phyloP scores from a whole-genome alignment of 2,888 invertebrate species.

The Formica aserva region DNA sequence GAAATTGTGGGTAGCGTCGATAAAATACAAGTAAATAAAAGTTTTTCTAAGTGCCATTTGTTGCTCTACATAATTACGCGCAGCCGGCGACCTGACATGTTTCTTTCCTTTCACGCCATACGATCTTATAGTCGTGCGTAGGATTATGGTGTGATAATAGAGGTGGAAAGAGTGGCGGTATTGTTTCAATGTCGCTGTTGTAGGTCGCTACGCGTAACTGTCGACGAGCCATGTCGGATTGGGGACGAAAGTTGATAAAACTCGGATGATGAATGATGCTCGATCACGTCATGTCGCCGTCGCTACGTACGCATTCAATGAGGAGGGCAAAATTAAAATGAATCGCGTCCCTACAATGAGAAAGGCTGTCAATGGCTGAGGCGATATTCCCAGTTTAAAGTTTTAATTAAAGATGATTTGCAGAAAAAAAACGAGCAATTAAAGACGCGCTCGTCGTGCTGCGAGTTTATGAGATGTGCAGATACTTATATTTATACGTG shows the following conservation, averaged over 20 bases:
- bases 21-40: constrained; percentile 46
- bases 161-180: constrained; percentile 42
- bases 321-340: constrained; percentile 57
- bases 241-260: constrained; percentile 58
- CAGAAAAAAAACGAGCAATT: neutral
- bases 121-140: too few relatives aligned
- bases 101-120: constrained; percentile 45
- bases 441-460: neutral
- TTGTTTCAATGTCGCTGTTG: constrained; percentile 56
- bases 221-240: constrained; percentile 39
- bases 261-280: constrained; percentile 61
- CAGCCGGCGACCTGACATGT: neutral
- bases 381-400: constrained; percentile 4
- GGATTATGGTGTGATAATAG: constrained; percentile 21
- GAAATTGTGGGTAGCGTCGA: neutral
- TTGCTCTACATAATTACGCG: neutral
- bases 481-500: neutral
- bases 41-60: neutral
- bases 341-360: constrained; percentile 31
- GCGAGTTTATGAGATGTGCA: neutral
- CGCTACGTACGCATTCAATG: constrained; percentile 1
- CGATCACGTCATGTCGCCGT: constrained; percentile 44
- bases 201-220: constrained; percentile 22
- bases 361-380: constrained; percentile 29
- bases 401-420: constrained; percentile 32